Evolutionary conservation across 2,888 invertebrate genomes (phyloP).

Genomic region (Cephus pygmeus): DNA sequence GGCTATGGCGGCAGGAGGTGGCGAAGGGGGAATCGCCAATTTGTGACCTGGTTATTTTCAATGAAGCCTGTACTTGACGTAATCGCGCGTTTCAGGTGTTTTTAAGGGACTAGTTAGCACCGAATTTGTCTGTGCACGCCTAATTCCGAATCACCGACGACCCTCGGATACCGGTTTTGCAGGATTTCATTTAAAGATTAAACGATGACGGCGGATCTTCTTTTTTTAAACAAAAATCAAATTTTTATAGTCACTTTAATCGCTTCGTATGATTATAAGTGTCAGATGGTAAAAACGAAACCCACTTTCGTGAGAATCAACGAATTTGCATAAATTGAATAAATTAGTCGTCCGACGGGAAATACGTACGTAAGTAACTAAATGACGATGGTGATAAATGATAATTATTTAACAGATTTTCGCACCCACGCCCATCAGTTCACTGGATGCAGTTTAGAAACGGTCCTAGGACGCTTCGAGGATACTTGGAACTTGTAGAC

Average conservation of each 20-base stretch:
- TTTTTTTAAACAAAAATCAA: not conserved
- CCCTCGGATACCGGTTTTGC: not conserved
- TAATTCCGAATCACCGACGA: slow-evolving; percentile 3
- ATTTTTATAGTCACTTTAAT: not conserved
- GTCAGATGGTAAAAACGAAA: not conserved
- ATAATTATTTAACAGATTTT: not conserved
- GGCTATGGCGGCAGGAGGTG: slow-evolving; percentile 5
- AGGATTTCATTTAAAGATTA: not conserved
- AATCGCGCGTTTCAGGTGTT: slow-evolving; percentile 46
- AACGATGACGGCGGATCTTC: not conserved
- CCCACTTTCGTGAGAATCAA: not conserved
- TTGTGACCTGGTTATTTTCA: slow-evolving; percentile 52
- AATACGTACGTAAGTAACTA: not conserved
- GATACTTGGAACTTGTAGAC: slow-evolving; percentile 8
- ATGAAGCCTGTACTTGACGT: slow-evolving; percentile 47
- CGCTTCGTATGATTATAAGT: not conserved
- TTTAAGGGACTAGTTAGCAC: slow-evolving; percentile 50
- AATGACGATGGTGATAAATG: not conserved
- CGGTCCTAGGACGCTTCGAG: not conserved
- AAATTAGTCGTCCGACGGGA: not conserved
- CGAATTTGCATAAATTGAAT: not conserved
- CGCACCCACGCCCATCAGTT: not conserved
- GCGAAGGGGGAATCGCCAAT: slow-evolving; percentile 34
- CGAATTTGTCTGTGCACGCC: slow-evolving; percentile 24
- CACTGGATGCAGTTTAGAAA: not conserved